phyloP scores from a whole-genome alignment of 2,888 invertebrate genomes.

The Hirudinaria manillensis region DNA sequence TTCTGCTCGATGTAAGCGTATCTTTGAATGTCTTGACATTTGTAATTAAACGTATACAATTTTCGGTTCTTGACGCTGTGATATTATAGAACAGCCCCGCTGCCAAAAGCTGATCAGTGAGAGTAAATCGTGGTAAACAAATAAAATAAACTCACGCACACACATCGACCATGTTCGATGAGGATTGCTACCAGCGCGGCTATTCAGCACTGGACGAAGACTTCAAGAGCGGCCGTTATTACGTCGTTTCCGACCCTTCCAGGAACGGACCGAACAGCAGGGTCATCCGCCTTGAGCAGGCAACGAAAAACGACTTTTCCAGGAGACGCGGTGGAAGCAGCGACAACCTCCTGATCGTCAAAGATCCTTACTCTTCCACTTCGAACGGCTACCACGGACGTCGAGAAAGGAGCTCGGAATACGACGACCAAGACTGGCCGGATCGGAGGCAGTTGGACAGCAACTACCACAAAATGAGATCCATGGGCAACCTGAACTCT shows the following conservation, averaged over 20 bases:
- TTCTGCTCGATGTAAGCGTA: no score
- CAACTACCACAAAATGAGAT: not conserved
- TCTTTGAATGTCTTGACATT: no score
- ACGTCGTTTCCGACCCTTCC: not conserved
- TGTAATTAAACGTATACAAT: no score
- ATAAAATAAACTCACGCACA: no score
- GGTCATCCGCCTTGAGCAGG: not conserved
- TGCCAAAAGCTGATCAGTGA: no score
- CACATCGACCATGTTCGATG: conserved; percentile 1
- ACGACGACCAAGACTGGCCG: not conserved
- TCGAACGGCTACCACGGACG: not conserved
- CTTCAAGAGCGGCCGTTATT: not conserved
- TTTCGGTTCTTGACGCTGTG: no score
- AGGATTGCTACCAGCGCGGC: not conserved
- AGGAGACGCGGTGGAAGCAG: not conserved
- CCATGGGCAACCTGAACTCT: not conserved
- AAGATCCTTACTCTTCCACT: not conserved
- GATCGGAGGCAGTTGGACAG: not conserved
- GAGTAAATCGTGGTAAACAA: no score
- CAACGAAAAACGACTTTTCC: not conserved
- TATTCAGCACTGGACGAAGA: not conserved
- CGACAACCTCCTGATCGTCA: not conserved
- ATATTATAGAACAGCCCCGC: no score
- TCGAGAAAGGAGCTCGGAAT: not conserved
- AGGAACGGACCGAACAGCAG: not conserved